phyloP scores from a whole-genome alignment of 2,888 invertebrate genomes.

The Ptychoptera contaminata region DNA sequence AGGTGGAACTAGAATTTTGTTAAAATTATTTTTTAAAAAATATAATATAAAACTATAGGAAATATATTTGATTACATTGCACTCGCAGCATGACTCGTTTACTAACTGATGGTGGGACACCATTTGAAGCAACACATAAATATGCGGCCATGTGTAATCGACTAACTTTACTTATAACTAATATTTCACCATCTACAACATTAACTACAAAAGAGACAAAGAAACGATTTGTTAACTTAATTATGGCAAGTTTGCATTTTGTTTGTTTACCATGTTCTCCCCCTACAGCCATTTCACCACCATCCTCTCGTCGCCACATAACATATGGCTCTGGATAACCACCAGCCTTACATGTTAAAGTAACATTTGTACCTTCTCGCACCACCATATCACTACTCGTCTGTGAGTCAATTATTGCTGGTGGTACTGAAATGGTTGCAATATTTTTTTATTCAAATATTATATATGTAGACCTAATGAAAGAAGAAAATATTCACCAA shows the following conservation, averaged over 20 bases:
- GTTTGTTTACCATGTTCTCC: slow-evolving; percentile 59
- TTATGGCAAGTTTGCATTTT: too few relatives aligned
- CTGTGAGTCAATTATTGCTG: slow-evolving; percentile 74
- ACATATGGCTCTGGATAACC: slow-evolving; percentile 86
- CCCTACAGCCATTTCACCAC: slow-evolving; percentile 75
- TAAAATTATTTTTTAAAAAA: not conserved
- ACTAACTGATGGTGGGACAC: slow-evolving; percentile 81
- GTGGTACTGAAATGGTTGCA: slow-evolving; percentile 53
- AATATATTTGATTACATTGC: slow-evolving; percentile 50
- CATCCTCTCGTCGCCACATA: slow-evolving; percentile 84
- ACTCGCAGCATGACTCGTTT: slow-evolving; percentile 68
- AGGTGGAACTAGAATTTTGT: slow-evolving; percentile 58
- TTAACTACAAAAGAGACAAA: slow-evolving; percentile 47
- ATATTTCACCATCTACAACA: slow-evolving; percentile 72
- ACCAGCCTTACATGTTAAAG: slow-evolving; percentile 70
- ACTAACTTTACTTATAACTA: slow-evolving; percentile 76
- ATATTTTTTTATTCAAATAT: not conserved
- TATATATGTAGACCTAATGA: not conserved
- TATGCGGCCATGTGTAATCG: slow-evolving; percentile 87
- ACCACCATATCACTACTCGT: slow-evolving; percentile 88
- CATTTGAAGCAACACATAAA: slow-evolving; percentile 84
- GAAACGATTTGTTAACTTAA: not conserved
- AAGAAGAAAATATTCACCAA: slow-evolving; percentile 47
- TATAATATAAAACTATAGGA: not conserved
- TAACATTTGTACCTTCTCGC: slow-evolving; percentile 75